Conservation (phyloP, 1,140 invertebrate genomes). For the Trachymyrmex septentrionalis region DNA sequence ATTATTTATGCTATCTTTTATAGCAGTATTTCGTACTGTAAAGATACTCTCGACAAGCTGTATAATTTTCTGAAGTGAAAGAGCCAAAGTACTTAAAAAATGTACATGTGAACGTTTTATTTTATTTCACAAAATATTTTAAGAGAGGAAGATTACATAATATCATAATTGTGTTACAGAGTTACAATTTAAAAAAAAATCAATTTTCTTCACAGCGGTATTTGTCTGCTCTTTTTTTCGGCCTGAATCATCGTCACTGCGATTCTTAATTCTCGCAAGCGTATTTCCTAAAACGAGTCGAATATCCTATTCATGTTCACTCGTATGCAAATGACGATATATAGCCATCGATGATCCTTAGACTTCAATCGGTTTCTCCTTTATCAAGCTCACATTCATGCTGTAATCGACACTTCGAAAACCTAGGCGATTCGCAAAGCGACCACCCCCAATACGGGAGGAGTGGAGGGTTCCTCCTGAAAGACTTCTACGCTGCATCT, state of each 20-base stretch:
- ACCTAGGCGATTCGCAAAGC: conserved; percentile 19
- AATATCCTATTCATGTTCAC: not conserved
- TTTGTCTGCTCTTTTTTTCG: not conserved
- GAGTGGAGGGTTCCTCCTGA: not conserved
- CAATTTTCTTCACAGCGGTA: not conserved
- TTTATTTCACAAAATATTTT: not conserved
- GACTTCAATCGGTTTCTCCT: conserved; percentile 1
- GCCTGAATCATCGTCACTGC: not conserved
- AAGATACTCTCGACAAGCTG: too few species aligned
- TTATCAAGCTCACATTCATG: not conserved
- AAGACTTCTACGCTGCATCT: conserved; percentile 54
- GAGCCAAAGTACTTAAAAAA: not conserved
- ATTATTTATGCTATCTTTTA: too few species aligned
- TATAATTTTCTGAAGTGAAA: not conserved
- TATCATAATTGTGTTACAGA: not conserved
- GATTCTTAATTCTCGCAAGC: not conserved
- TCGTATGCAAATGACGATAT: not conserved
- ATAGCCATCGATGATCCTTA: not conserved
- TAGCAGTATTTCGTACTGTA: too few species aligned
- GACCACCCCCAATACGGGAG: not conserved
- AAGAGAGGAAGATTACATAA: not conserved
- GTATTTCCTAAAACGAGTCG: not conserved
- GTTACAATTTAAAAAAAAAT: not conserved
- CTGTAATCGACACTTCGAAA: conserved; percentile 20
- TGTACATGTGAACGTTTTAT: not conserved